Conservation (phyloP, 2,797 vertebrate genomes). For the Otolemur crassicaudatus region DNA sequence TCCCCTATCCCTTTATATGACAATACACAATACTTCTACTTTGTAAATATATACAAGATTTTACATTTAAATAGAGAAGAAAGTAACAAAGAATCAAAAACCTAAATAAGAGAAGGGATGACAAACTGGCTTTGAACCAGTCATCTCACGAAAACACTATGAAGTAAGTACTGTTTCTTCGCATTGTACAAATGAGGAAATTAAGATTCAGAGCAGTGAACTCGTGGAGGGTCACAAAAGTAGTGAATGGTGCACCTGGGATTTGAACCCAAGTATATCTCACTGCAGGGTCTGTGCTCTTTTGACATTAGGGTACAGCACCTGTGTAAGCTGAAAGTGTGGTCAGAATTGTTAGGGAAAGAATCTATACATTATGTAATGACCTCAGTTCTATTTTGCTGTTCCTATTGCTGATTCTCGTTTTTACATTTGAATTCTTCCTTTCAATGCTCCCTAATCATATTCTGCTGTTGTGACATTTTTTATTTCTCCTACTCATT, state of each 20-base stretch:
- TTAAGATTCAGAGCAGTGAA: neutral
- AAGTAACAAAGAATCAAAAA: neutral
- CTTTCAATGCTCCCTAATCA: neutral
- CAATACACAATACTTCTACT: neutral
- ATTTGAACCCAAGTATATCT: neutral
- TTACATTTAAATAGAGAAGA: conserved; percentile 30
- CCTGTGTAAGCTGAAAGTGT: neutral
- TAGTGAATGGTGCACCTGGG: neutral
- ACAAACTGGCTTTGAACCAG: neutral
- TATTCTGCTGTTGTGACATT: neutral
- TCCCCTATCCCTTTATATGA: neutral
- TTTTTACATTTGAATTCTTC: conserved; percentile 49
- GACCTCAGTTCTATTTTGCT: neutral
- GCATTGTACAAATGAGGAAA: neutral
- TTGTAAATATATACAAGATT: neutral
- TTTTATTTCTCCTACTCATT: conserved; percentile 25
- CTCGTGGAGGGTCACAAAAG: neutral
- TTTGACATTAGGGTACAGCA: neutral
- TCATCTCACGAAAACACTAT: neutral
- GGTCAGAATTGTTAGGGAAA: neutral
- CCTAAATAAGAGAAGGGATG: neutral
- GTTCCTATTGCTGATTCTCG: neutral
- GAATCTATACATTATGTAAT: neutral
- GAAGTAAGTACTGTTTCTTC: neutral
- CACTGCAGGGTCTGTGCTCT: neutral